Evolutionary conservation across 2,113 vertebrate species (phyloP), one percentile per base, ranked within the genome.

Genomic region (Octodon degus): DNA sequence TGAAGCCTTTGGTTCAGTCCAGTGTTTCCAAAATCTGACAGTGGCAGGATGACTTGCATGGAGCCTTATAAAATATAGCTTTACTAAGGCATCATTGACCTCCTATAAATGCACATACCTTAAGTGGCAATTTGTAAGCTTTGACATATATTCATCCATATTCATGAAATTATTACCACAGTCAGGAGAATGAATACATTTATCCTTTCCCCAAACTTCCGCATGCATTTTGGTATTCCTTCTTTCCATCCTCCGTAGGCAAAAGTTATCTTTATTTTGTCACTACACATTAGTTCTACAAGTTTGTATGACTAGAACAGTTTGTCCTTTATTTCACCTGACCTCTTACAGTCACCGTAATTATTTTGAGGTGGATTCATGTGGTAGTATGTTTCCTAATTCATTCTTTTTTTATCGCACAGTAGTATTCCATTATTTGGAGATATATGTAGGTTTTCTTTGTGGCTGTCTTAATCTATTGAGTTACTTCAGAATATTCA

Each of bases 11-110:
- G 55, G 5, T 84, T 97, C 90, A 92, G 53, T 85, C 40, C 32
- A 43, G 2, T 95, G 70, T n/a, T 81, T 87, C 76, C 68, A 91
- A 91, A 91, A 80, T 91, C 92, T 88, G 94, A 81, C 84, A 93
- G 43, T 82, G 43, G 88, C 58, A 89, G n/a, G 37, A 77, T 74
- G 25, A 8, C 47, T 89, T 65, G 40, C 53, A 65, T n/a, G 80
- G 30, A 89, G 89, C 70, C 83, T 95, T 96, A 53, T 19, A 7
- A 12, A 77, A 95, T 63, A 76, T 2, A 32, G 13, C 5, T 79
- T 79, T 88, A 76, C 43, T 53, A 43, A 96, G 65, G 34, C 94
- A 25, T 89, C 87, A 37, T 32, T 92, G 62, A 72, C 34, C 43
- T 77, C 30, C n/a, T 89, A 58, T 60, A 89, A 72, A 93, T 68